Evolutionary conservation across 2,113 vertebrate species (phyloP), one percentile per base, ranked within the genome.

Genomic region (Romanogobio albipinnatus): DNA sequence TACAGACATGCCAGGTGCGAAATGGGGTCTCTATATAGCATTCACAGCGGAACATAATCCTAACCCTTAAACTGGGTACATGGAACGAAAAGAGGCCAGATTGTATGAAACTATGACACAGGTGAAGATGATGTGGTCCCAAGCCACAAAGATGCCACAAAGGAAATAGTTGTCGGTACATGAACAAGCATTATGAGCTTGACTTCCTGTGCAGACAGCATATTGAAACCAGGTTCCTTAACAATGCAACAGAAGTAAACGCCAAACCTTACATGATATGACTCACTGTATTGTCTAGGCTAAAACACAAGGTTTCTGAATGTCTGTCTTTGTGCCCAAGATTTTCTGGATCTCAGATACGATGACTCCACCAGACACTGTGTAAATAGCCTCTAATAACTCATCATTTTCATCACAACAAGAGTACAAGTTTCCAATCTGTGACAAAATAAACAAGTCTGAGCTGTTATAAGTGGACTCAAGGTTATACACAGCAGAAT

Each of bases 171-270:
- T 74, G 56, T 39, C 29, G 78, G 56, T 53, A 59, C 76, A 84
- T 62, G 83, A 82, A 56, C 51, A 82, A 76, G 76, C 64, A 83
- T 74, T 84, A 86, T 71, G 58, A 86, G 53, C 70, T 79, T 49
- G 43, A 39, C 58, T 87, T 87, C 88, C 88, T 89, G 84, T 84
- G 77, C 58, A 84, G 64, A 78, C 85, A 43, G 36, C 64, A 68
- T 43, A 84, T 78, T 68, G 73, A 84, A 84, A 84, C 82, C 82
- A 74, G 62, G 71, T 62, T 70, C 61, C 78, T 68, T 26, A 68
- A 29, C 29, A 29, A 73, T 17, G 77, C 58, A 26, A 62, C 4
- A 51, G 15, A 68, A 68, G 62, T 81, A 81, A 68, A 66, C 45
- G 14, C n/a, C 39, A 62, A 79, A 24, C 73, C 45, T 53, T 51